A percentile compares a stretch with the other conserved stretches of the same genome.
These are phyloP conservation scores for Neodon shergylaensis DNA, from an alignment of 2,113 vertebrate genomes.

Conservation along the genomic window DNA sequence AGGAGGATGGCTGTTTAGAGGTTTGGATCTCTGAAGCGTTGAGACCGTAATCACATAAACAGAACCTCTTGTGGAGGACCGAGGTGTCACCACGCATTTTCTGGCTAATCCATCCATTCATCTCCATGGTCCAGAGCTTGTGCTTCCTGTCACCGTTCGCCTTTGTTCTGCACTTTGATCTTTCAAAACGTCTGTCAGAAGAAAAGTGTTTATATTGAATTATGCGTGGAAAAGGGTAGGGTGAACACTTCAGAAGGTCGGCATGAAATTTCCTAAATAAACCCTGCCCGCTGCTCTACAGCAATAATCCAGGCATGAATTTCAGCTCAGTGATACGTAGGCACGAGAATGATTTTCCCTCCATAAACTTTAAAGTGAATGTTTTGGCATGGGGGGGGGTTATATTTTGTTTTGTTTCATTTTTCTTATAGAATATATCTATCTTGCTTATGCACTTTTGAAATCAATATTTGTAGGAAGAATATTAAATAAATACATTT, in stretches of 20 bases:
- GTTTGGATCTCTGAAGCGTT: slow-evolving; percentile 73
- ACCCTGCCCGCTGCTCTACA: slow-evolving; percentile 83
- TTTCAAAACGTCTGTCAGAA: slow-evolving; percentile 87
- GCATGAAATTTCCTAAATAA: slow-evolving; percentile 95
- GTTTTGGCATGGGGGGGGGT: slow-evolving; percentile 9
- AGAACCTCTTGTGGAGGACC: slow-evolving; percentile 87
- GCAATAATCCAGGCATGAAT: slow-evolving; percentile 79
- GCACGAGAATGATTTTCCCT: slow-evolving; percentile 73
- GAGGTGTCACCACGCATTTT: slow-evolving; percentile 88
- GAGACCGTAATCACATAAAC: slow-evolving; percentile 92
- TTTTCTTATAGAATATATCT: slow-evolving; percentile 8
- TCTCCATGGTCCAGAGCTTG: slow-evolving; percentile 85
- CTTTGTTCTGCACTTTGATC: slow-evolving; percentile 95
- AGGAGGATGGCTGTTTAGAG: slow-evolving; percentile 78
- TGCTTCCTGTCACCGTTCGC: slow-evolving; percentile 86
- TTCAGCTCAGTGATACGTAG: slow-evolving; percentile 81
- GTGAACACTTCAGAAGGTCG: slow-evolving; percentile 87
- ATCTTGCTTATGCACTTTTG: slow-evolving; percentile 57
- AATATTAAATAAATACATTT: not conserved
- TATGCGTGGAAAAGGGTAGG: slow-evolving; percentile 88
- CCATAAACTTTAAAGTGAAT: slow-evolving; percentile 56
- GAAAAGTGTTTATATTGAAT: slow-evolving; percentile 89
- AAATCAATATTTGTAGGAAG: slow-evolving; percentile 60
- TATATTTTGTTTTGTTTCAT: slow-evolving; percentile 53
- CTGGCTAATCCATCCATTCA: slow-evolving; percentile 88